These are phyloP conservation scores for Ophion obscuratus DNA, from an alignment of 2,888 invertebrate species.

Conservation along the genomic window DNA sequence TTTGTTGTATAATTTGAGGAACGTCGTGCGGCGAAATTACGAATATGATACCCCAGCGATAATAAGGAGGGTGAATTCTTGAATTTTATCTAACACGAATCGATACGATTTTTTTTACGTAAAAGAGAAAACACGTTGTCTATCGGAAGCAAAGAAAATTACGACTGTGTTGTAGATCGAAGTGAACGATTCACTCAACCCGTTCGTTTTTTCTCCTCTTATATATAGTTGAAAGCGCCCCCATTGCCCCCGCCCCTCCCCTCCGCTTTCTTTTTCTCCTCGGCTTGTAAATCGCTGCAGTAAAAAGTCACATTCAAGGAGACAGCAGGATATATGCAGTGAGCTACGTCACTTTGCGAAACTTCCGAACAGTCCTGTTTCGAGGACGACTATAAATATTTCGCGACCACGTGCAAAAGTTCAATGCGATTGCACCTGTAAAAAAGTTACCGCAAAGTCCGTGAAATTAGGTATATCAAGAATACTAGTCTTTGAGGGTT, in stretches of 20 bases:
- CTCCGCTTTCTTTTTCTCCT: conserved; percentile 5
- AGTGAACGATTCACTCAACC: conserved; percentile 25
- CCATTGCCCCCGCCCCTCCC: not conserved
- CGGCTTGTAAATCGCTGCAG: conserved; percentile 15
- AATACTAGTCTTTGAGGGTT: not conserved
- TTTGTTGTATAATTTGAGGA: not conserved
- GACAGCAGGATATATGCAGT: conserved; percentile 30
- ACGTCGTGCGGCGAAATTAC: not conserved
- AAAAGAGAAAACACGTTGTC: not conserved
- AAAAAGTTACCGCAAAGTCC: not conserved
- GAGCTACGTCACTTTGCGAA: conserved; percentile 43
- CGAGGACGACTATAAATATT: conserved; percentile 29
- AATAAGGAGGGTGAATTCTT: too few species aligned
- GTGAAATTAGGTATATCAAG: not conserved
- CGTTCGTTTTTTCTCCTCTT: not conserved
- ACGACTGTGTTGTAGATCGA: conserved; percentile 23
- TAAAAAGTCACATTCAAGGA: conserved; percentile 41
- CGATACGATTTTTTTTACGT: not conserved
- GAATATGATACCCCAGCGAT: not conserved
- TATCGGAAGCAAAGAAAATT: conserved; percentile 10
- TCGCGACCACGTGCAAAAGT: not conserved
- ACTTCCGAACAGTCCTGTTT: conserved; percentile 18
- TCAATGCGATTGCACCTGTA: not conserved
- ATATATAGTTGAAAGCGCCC: not conserved
- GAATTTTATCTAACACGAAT: too few species aligned